Evolutionary conservation across 2,888 invertebrate genomes (phyloP).

Genomic region (Morinoia aosen): DNA sequence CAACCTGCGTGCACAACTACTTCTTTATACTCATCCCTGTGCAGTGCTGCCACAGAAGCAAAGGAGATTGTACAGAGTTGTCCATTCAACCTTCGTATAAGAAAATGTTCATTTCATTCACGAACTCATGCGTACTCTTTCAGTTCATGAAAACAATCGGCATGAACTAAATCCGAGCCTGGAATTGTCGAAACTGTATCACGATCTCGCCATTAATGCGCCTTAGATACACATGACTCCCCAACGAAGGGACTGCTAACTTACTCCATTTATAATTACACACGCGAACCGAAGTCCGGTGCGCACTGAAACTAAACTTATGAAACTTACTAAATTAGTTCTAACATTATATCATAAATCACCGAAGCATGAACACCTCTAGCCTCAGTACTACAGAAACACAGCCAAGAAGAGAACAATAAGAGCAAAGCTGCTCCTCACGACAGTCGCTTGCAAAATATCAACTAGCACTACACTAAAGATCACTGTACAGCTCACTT

Average conservation of each 20-base stretch:
- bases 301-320: neutral
- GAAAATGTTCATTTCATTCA: neutral
- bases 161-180: neutral
- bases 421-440: neutral
- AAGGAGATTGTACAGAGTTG: neutral
- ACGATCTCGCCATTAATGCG: no score
- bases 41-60: neutral
- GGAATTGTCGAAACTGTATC: neutral
- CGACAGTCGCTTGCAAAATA: neutral
- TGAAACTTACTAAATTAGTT: neutral
- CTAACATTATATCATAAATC: neutral
- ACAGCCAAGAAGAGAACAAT: neutral
- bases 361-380: neutral
- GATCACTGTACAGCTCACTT: neutral
- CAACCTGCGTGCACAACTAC: neutral
- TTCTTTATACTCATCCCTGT: neutral
- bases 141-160: neutral
- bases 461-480: neutral
- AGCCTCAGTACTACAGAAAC: conserved; percentile 10
- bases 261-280: neutral
- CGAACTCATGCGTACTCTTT: neutral
- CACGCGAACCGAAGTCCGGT: neutral
- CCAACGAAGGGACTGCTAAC: neutral
- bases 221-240: neutral
- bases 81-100: neutral